These are phyloP conservation scores for Istiophorus platypterus DNA, from an alignment of 2,113 vertebrate genomes.

Conservation along the genomic window DNA sequence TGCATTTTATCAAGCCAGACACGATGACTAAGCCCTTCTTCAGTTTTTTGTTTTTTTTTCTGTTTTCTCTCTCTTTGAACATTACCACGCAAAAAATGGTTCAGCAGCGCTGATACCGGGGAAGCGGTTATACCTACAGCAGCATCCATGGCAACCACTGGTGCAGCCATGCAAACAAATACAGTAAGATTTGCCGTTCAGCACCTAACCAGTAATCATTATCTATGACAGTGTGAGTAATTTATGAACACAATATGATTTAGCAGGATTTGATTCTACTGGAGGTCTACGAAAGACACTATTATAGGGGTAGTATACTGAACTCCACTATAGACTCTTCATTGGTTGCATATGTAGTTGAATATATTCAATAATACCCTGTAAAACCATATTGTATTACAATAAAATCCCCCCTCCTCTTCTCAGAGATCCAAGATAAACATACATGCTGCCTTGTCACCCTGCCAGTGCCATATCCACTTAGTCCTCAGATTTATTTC, in stretches of 20 bases:
- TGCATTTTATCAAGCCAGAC: too few species aligned
- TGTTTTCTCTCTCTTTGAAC: background rate
- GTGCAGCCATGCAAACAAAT: background rate
- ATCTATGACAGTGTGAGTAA: background rate
- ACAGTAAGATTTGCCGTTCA: background rate
- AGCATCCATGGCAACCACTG: constrained; percentile 5
- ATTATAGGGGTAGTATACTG: too few species aligned
- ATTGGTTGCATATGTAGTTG: background rate
- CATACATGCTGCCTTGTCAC: constrained; percentile 29
- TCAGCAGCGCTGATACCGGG: background rate
- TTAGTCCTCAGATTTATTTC: constrained; percentile 69
- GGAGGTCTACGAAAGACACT: too few species aligned
- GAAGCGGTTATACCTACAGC: background rate
- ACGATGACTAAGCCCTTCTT: background rate
- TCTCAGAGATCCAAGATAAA: constrained; percentile 2
- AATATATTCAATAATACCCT: background rate
- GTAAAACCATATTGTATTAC: background rate
- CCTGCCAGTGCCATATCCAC: constrained; percentile 54
- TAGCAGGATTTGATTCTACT: background rate
- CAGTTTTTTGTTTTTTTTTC: background rate
- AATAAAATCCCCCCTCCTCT: background rate
- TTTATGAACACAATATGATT: background rate
- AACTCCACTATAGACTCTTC: background rate
- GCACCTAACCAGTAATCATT: background rate
- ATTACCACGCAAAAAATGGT: background rate